These are phyloP conservation scores for Tuberolachnus salignus DNA, from an alignment of 2,888 invertebrate genomes.

Conservation along the genomic window DNA sequence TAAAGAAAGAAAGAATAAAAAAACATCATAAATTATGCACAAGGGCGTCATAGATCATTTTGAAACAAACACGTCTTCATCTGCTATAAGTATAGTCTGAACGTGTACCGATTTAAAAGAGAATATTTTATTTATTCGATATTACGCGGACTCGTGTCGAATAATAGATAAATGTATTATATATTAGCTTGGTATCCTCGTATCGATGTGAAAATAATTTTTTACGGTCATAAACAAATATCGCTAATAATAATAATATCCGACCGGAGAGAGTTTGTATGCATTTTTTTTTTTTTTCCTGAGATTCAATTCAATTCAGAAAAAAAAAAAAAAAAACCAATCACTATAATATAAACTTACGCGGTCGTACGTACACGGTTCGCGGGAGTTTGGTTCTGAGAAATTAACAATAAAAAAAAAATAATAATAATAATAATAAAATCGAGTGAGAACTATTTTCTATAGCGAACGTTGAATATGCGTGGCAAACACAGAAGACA, in stretches of 20 bases:
- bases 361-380: background rate
- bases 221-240: background rate
- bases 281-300: too few species aligned
- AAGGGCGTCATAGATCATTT: slow-evolving; percentile 7
- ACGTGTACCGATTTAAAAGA: background rate
- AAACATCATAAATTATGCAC: slow-evolving; percentile 26
- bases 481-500: background rate
- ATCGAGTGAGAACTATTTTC: background rate
- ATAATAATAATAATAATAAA: background rate
- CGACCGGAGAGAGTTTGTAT: background rate
- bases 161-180: background rate
- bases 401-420: slow-evolving; percentile 15
- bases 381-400: background rate
- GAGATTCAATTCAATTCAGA: background rate
- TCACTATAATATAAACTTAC: background rate
- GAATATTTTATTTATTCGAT: background rate
- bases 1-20: too few species aligned
- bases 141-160: background rate
- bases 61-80: too few species aligned
- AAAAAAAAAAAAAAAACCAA: slow-evolving; percentile 7
- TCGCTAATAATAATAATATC: background rate
- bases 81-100: background rate
- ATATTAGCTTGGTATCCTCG: too few species aligned
- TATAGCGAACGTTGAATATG: background rate
- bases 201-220: background rate